Conservation (phyloP, 2,888 invertebrate genomes). For the Epinotia demarniana region DNA sequence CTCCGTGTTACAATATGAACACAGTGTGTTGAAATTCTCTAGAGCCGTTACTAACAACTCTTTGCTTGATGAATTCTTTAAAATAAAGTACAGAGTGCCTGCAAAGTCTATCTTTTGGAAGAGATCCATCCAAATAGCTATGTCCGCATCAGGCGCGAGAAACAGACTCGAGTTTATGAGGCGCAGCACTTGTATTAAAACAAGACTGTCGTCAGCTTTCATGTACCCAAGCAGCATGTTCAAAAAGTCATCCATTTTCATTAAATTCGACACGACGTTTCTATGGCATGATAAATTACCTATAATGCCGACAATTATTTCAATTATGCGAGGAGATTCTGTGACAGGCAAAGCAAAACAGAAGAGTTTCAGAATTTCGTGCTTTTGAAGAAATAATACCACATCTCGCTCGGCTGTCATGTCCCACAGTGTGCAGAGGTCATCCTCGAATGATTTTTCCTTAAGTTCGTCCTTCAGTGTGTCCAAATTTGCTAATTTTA, state of each 20-base stretch:
- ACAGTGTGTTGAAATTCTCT: constrained; percentile 85
- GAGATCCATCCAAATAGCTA: constrained; percentile 75
- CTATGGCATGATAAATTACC: constrained; percentile 92
- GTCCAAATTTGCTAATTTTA: constrained; percentile 85
- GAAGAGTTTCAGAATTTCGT: constrained; percentile 88
- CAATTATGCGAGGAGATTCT: constrained; percentile 87
- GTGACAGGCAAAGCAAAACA: constrained; percentile 83
- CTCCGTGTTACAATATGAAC: constrained; percentile 73
- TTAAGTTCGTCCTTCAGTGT: constrained; percentile 82
- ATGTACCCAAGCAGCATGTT: constrained; percentile 83
- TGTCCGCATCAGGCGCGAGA: constrained; percentile 68
- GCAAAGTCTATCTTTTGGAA: constrained; percentile 81
- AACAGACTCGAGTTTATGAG: constrained; percentile 85
- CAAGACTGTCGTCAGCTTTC: constrained; percentile 87
- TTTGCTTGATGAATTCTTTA: constrained; percentile 89
- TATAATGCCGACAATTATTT: constrained; percentile 93
- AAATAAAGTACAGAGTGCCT: constrained; percentile 87
- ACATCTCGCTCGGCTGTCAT: constrained; percentile 93
- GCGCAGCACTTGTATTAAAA: constrained; percentile 89
- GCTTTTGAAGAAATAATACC: constrained; percentile 87
- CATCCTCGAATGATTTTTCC: constrained; percentile 87
- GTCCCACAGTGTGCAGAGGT: constrained; percentile 92
- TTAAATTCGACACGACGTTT: constrained; percentile 83
- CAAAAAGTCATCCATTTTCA: constrained; percentile 84
- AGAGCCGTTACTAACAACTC: constrained; percentile 84